phyloP scores from a whole-genome alignment of 1,140 invertebrate genomes.

The Mizuhopecten yessoensis region DNA sequence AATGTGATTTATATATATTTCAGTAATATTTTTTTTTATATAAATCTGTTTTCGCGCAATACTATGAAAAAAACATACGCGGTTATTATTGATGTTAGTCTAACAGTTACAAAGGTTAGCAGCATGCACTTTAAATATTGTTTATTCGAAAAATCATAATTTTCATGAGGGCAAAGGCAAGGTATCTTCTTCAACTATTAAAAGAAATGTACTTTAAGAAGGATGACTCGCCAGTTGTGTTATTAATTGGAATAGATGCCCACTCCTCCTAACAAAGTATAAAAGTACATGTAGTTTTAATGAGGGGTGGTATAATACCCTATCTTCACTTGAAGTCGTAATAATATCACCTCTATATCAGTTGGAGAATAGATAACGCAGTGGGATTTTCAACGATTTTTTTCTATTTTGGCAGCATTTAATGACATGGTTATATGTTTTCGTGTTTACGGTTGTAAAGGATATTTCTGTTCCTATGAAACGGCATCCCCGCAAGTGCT shows the following conservation, averaged over 20 bases:
- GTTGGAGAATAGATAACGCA: background rate
- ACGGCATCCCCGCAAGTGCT: too few species aligned
- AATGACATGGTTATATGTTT: too few species aligned
- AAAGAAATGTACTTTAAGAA: conserved; percentile 1
- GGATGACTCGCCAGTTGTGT: background rate
- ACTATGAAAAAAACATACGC: background rate
- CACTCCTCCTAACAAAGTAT: background rate
- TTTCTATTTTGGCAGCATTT: too few species aligned
- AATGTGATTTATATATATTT: conserved; percentile 22
- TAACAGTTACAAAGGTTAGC: background rate
- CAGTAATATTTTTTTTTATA: background rate
- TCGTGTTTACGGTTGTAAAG: too few species aligned
- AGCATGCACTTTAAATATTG: background rate
- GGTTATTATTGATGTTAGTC: background rate
- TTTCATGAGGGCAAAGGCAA: background rate
- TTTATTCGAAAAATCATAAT: conserved; percentile 20
- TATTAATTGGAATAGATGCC: background rate
- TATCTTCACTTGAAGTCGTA: background rate
- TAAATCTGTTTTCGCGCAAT: background rate
- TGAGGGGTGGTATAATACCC: background rate
- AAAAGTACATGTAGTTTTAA: background rate
- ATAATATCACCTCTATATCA: background rate
- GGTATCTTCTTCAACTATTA: background rate
- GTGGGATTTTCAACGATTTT: too few species aligned
- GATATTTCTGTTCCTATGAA: too few species aligned